phyloP scores from a whole-genome alignment of 2,113 vertebrate species.

The Manacus vitellinus region DNA sequence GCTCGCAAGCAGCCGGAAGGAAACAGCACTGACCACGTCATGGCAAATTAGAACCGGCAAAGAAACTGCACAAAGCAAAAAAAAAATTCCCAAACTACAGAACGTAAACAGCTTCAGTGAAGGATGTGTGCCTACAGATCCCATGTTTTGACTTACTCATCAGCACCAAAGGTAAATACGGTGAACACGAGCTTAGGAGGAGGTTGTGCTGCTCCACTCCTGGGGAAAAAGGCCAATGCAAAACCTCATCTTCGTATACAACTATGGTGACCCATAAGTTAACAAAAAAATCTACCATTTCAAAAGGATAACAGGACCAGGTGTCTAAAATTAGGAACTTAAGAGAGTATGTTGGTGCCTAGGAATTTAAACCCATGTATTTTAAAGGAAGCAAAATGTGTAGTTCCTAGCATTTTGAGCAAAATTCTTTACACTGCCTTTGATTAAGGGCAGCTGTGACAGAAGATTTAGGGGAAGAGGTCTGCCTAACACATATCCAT shows the following conservation, averaged over 20 bases:
- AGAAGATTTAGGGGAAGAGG: background rate
- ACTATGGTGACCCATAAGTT: background rate
- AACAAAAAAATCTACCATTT: background rate
- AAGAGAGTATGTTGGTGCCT: background rate
- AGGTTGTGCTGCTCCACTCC: background rate
- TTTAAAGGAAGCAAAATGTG: background rate
- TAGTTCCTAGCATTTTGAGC: background rate
- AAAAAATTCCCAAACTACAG: slow-evolving; percentile 43
- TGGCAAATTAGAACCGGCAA: slow-evolving; percentile 81
- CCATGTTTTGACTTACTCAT: background rate
- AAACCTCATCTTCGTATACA: accelerated
- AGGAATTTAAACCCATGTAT: background rate
- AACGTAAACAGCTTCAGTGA: slow-evolving; percentile 56
- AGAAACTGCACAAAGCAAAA: slow-evolving; percentile 71
- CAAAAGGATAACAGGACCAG: background rate
- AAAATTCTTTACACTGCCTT: background rate
- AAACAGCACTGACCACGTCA: slow-evolving; percentile 83
- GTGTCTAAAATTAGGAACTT: background rate
- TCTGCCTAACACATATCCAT: background rate
- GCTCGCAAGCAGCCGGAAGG: slow-evolving; percentile 82
- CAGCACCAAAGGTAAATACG: accelerated
- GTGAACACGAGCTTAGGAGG: background rate
- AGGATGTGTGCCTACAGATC: background rate
- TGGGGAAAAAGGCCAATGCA: background rate
- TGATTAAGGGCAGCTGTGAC: background rate